Evolutionary conservation across 1,140 invertebrate genomes (phyloP).

Genomic region (Apocrypta bakeri): DNA sequence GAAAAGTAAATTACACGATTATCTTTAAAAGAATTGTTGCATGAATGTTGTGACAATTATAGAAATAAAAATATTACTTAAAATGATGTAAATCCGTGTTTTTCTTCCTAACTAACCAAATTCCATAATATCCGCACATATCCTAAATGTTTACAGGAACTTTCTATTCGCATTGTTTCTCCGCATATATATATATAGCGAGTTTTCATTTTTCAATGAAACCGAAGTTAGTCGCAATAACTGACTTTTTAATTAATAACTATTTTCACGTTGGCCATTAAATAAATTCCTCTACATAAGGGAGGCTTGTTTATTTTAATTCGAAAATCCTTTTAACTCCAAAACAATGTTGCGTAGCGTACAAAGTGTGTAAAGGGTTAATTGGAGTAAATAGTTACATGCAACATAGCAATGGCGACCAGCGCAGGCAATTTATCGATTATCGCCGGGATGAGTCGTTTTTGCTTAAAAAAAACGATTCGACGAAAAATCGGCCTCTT

Average conservation of each 20-base stretch:
- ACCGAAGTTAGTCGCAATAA: conserved; percentile 13
- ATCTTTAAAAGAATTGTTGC: not conserved
- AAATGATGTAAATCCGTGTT: not conserved
- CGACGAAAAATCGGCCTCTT: not conserved
- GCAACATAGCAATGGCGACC: not conserved
- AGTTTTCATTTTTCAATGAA: too few relatives aligned
- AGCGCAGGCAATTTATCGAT: not conserved
- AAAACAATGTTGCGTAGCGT: not conserved
- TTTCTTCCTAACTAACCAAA: too few relatives aligned
- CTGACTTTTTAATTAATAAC: not conserved
- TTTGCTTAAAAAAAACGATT: not conserved
- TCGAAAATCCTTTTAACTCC: not conserved
- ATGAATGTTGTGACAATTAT: conserved; percentile 12
- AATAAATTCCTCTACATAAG: too few relatives aligned
- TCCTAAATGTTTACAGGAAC: too few relatives aligned
- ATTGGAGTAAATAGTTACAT: not conserved
- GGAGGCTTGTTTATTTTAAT: not conserved
- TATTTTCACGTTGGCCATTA: not conserved
- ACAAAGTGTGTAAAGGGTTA: not conserved
- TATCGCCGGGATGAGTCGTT: not conserved
- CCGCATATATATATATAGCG: too few relatives aligned
- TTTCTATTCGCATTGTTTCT: too few relatives aligned
- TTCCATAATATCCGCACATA: too few relatives aligned
- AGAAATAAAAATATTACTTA: conserved; percentile 23
- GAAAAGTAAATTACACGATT: not conserved